Evolutionary conservation across 64 coral and sea anemone species (phyloP).

Genomic region (Stylophora pistillata): DNA sequence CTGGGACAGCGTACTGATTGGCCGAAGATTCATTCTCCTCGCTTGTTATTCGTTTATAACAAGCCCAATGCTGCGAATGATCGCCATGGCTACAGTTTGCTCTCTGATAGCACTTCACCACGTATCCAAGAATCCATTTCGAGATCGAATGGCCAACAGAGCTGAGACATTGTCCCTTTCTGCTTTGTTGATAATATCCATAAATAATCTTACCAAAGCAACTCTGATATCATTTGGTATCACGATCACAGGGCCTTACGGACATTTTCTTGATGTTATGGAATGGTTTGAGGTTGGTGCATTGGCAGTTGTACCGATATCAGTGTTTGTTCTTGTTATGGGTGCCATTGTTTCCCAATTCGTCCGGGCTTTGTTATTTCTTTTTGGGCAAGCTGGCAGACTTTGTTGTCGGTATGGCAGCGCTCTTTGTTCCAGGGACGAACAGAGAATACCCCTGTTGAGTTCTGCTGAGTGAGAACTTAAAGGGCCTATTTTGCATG

Average conservation of each 20-base stretch:
- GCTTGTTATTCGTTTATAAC: constrained; percentile 44
- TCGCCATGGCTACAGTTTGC: not conserved
- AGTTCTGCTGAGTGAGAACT: no score
- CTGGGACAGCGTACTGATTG: constrained; percentile 75
- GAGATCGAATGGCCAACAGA: not conserved
- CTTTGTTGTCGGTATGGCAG: no score
- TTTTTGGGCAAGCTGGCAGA: not conserved
- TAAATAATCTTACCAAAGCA: constrained; percentile 31
- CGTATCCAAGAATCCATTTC: not conserved
- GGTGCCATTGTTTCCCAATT: not conserved
- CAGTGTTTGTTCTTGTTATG: not conserved
- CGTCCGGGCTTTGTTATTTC: not conserved
- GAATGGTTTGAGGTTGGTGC: not conserved
- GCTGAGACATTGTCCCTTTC: not conserved
- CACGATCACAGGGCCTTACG: not conserved
- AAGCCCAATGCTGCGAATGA: constrained; percentile 43
- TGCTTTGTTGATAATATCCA: not conserved
- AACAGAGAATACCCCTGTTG: no score
- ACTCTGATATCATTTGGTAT: constrained; percentile 17
- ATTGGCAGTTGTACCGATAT: not conserved
- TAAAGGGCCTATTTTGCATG: no score
- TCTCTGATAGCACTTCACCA: constrained; percentile 9
- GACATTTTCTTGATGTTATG: not conserved
- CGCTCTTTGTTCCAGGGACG: no score
- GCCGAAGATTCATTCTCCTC: constrained; percentile 52